These are phyloP conservation scores for Entomobrya multifasciata DNA, from an alignment of 2,888 invertebrate species.

Conservation along the genomic window DNA sequence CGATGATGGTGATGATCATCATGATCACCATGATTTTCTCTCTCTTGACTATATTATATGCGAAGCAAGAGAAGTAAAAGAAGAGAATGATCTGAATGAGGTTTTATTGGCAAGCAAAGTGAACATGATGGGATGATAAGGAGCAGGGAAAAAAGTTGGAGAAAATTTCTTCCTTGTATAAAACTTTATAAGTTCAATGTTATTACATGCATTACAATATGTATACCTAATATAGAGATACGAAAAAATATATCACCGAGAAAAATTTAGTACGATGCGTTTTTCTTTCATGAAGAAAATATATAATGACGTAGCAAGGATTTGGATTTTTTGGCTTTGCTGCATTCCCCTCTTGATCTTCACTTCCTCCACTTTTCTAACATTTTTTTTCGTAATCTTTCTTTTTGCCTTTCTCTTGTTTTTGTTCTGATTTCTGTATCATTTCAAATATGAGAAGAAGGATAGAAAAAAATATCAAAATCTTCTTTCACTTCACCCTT, in stretches of 20 bases:
- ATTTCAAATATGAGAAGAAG: background rate
- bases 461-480: background rate
- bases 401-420: constrained; percentile 30
- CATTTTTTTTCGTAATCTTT: constrained; percentile 38
- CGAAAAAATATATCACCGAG: background rate
- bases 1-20: constrained; percentile 28
- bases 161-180: constrained; percentile 2
- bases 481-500: background rate
- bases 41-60: background rate
- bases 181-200: background rate
- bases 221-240: background rate
- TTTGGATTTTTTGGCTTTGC: background rate
- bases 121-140: constrained; percentile 61
- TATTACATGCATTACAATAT: constrained; percentile 19
- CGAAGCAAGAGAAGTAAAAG: constrained; percentile 41
- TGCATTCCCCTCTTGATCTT: constrained; percentile 33
- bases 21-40: constrained; percentile 18
- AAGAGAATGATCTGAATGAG: constrained; percentile 50
- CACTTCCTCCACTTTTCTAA: constrained; percentile 1
- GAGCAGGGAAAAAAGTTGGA: constrained; percentile 28
- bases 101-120: constrained; percentile 72
- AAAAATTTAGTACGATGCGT: constrained; percentile 35
- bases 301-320: constrained; percentile 3
- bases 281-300: background rate
- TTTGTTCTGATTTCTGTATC: background rate